Conservation (phyloP, 2,888 invertebrate genomes). For the Andrena praecox region DNA sequence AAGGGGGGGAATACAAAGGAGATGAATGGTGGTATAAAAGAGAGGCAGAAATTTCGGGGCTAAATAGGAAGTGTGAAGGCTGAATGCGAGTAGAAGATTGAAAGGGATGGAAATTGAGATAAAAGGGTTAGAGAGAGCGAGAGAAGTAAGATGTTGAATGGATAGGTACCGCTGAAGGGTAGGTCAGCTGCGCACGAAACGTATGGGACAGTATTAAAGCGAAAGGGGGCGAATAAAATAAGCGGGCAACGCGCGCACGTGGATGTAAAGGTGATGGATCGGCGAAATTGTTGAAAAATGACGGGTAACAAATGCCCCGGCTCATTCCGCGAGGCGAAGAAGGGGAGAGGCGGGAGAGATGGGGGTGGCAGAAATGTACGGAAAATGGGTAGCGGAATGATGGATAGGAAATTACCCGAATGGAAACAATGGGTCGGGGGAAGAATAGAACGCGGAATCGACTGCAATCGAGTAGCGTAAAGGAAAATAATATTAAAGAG, state of each 20-base stretch:
- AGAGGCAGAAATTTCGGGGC: not conserved
- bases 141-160: not conserved
- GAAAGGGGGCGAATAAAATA: not conserved
- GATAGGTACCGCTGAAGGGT: not conserved
- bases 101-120: not conserved
- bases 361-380: not conserved
- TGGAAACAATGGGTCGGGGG: conserved; percentile 16
- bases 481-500: conserved; percentile 11
- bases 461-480: not conserved
- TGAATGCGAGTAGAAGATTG: not conserved
- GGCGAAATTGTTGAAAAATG: conserved; percentile 27
- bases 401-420: conserved; percentile 19
- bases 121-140: not conserved
- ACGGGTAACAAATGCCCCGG: conserved; percentile 28
- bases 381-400: conserved; percentile 14
- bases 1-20: not conserved
- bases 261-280: conserved; percentile 32
- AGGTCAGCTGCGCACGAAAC: not conserved
- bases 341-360: not conserved
- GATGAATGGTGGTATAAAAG: not conserved
- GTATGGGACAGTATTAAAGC: conserved; percentile 1
- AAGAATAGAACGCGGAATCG: not conserved
- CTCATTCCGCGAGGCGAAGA: not conserved
- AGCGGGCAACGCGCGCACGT: not conserved
- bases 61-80: no score